Percentiles rank a stretch among this genome's conserved stretches.
These are phyloP conservation scores for Catocala fraxini DNA, from an alignment of 2,888 invertebrate species.

Conservation along the genomic window DNA sequence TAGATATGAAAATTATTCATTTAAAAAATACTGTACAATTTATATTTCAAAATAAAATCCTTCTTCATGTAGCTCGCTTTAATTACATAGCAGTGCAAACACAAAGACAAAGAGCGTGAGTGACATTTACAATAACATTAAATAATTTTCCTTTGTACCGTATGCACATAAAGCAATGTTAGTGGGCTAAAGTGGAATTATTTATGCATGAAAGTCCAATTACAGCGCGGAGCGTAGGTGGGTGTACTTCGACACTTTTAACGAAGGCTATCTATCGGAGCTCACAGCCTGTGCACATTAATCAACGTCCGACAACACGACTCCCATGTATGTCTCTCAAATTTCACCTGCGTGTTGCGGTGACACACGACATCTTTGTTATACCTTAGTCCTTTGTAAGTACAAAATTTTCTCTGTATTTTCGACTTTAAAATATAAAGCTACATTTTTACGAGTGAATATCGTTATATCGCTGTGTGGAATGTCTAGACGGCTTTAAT, in stretches of 20 bases:
- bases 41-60: too few species aligned
- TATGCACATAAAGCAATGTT: slow-evolving; percentile 15
- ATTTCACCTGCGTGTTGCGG: slow-evolving; percentile 37
- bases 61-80: too few species aligned
- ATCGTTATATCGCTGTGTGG: background rate
- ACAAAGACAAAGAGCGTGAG: background rate
- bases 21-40: too few species aligned
- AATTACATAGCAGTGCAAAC: slow-evolving; percentile 1
- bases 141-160: slow-evolving; percentile 7
- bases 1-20: too few species aligned
- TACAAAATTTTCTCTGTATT: background rate
- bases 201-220: slow-evolving; percentile 38
- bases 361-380: slow-evolving; percentile 33
- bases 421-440: slow-evolving; percentile 4
- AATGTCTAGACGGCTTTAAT: slow-evolving; percentile 32
- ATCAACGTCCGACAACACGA: slow-evolving; percentile 56
- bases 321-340: slow-evolving; percentile 33
- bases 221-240: slow-evolving; percentile 15
- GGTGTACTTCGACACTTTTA: slow-evolving; percentile 49
- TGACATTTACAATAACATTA: slow-evolving; percentile 2
- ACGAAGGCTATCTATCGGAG: slow-evolving; percentile 58
- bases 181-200: slow-evolving; percentile 23
- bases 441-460: slow-evolving; percentile 1
- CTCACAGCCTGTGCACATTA: slow-evolving; percentile 53
- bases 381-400: slow-evolving; percentile 19